phyloP scores from a whole-genome alignment of 2,888 invertebrate species.

The Xiphydria camelus region DNA sequence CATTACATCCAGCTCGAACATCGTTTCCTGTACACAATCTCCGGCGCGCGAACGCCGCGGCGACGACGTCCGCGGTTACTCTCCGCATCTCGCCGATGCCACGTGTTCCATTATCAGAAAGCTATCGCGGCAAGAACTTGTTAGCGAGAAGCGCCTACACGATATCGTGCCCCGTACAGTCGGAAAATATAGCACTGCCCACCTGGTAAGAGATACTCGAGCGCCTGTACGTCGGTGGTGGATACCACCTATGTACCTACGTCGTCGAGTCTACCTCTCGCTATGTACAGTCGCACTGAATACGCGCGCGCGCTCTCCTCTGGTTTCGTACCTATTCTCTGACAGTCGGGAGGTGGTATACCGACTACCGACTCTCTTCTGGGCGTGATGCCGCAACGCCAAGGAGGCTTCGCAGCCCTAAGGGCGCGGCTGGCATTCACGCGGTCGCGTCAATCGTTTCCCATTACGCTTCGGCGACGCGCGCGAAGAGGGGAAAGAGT shows the following conservation, averaged over 20 bases:
- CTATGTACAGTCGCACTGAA: constrained; percentile 7
- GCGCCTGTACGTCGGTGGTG: constrained; percentile 8
- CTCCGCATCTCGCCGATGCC: constrained; percentile 9
- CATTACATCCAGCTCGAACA: not conserved
- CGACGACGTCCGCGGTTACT: too few relatives aligned
- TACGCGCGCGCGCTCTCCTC: constrained; percentile 5
- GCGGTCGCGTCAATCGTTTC: not conserved
- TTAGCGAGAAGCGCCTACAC: constrained; percentile 15
- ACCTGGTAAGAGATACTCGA: constrained; percentile 17
- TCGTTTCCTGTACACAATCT: not conserved
- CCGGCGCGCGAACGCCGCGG: too few relatives aligned
- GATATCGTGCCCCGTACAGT: constrained; percentile 11
- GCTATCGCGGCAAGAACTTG: constrained; percentile 17
- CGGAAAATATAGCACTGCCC: constrained; percentile 13
- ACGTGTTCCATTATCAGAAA: constrained; percentile 18
- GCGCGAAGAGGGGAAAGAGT: too few relatives aligned
- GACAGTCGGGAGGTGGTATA: constrained; percentile 7
- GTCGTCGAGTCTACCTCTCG: too few relatives aligned
- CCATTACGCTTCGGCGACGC: not conserved
- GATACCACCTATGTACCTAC: constrained; percentile 15
- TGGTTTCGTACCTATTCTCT: too few relatives aligned
- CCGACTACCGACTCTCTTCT: too few relatives aligned
- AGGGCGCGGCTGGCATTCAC: constrained; percentile 1
- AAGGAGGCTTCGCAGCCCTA: too few relatives aligned
- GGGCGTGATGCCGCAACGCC: too few relatives aligned